Conservation (phyloP, 2,113 vertebrate species). For the Platanista minor region DNA sequence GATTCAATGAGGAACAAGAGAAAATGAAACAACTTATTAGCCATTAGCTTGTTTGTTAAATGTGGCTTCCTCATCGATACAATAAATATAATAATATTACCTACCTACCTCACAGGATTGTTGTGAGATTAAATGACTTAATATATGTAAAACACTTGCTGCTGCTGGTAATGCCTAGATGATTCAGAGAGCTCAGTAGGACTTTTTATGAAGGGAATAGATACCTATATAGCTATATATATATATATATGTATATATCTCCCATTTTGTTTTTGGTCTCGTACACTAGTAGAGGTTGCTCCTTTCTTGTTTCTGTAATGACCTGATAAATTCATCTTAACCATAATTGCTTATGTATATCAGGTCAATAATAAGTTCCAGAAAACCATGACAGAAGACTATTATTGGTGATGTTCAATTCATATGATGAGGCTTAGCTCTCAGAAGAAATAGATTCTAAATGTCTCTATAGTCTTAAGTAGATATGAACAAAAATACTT, state of each 20-base stretch:
- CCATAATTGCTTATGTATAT: background rate
- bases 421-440: background rate
- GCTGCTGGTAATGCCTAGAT: background rate
- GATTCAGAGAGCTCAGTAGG: background rate
- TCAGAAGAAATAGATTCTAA: background rate
- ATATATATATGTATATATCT: background rate
- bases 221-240: background rate
- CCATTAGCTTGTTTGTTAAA: background rate
- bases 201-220: background rate
- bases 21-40: background rate
- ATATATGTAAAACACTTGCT: background rate
- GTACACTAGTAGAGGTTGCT: background rate
- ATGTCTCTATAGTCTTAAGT: background rate
- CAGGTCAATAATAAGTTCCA: constrained; percentile 19
- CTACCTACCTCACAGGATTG: background rate
- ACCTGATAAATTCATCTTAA: background rate
- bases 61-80: background rate
- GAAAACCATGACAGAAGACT: background rate
- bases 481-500: background rate
- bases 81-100: background rate
- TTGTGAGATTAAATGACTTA: background rate
- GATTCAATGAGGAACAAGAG: background rate
- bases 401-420: background rate
- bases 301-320: background rate
- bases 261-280: background rate